Base-by-base conservation (phyloP, 2,888 invertebrate genomes). In the Mythimna ferrago region DNA sequence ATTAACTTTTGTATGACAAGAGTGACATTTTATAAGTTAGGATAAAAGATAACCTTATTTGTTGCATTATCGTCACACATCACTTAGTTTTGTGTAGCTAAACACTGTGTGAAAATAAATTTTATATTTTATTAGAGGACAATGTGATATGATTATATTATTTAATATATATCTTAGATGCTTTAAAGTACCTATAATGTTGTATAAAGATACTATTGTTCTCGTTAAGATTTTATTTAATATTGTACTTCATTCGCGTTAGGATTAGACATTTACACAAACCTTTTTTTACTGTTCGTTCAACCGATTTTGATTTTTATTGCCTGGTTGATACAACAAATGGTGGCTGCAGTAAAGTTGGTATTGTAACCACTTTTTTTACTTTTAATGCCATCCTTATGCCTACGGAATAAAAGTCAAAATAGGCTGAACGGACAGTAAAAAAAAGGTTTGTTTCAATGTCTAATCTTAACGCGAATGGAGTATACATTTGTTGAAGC, bases 1-100 rank as follows among this genome's bases (percentile, higher is more conserved):
- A 72, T 63, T 32, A 38, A 76, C 66, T 76, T 82, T 72, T 66
- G 72, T 78, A 77, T 81, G 26, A 72, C 72, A 77, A 67, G 48
- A 65, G 78, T 82, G 56, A 67, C 48, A 54, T 57, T 69, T 65
- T 68, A 19, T 66, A 76, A 51, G 21, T 66, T 66, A 62, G 56
- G 32, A 48, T 54, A 14, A 57, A 38, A 6, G 3, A 7, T 53
- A 58, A 48, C 21, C 6, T 71, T 67, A 48, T 67, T 65, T 67
- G 48, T 72, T 79, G 48, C 53, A 71, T 57, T 76, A 51, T 56
- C 19, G 56, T 65, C 57, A 63, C 76, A 66, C 48, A 53, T 66
- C 58, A 51, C 63, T 54, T 57, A 75, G 57, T 26, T 75, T 75
- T 67, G 56, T 63, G 56, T 78, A 51, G 65, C 21, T 63, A 26